Conservation (phyloP, 2,113 vertebrate genomes). For the Smithornis capensis region DNA sequence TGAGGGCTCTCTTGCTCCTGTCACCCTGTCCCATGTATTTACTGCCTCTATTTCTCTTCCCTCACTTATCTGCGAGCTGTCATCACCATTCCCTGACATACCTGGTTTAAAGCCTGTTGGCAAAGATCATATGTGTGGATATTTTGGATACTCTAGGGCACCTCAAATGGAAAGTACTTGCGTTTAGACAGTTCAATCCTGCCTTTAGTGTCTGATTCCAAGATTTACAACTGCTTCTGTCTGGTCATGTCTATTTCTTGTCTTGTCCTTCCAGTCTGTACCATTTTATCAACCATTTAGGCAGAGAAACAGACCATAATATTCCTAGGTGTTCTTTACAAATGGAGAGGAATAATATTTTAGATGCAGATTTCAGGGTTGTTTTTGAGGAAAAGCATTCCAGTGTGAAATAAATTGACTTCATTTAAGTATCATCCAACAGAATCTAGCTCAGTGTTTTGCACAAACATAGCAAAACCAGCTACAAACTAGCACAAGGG, state of each 20-base stretch:
- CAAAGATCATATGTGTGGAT: conserved; percentile 66
- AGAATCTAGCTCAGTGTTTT: background rate
- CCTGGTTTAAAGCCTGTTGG: conserved; percentile 64
- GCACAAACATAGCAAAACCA: background rate
- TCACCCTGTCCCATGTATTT: conserved; percentile 50
- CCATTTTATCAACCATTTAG: background rate
- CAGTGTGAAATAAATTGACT: background rate
- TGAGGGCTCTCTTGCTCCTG: conserved; percentile 17
- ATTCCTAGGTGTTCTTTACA: background rate
- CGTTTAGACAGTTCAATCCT: conserved; percentile 17
- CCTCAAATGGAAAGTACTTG: conserved; percentile 38
- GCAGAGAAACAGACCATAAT: background rate
- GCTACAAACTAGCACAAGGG: background rate
- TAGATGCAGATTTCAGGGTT: background rate
- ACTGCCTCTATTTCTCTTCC: conserved; percentile 2
- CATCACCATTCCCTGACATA: conserved; percentile 30
- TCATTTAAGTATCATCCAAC: background rate
- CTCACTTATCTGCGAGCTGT: conserved; percentile 47
- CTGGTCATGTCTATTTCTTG: conserved; percentile 26
- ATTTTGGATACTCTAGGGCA: conserved; percentile 53
- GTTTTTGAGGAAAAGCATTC: background rate
- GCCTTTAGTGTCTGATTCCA: background rate
- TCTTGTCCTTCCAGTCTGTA: background rate
- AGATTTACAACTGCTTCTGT: conserved; percentile 7
- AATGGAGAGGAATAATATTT: background rate